A percentile compares a stretch with the other conserved stretches of the same genome.
phyloP scores from a whole-genome alignment of 1,140 invertebrate genomes.

The Proales similis region DNA sequence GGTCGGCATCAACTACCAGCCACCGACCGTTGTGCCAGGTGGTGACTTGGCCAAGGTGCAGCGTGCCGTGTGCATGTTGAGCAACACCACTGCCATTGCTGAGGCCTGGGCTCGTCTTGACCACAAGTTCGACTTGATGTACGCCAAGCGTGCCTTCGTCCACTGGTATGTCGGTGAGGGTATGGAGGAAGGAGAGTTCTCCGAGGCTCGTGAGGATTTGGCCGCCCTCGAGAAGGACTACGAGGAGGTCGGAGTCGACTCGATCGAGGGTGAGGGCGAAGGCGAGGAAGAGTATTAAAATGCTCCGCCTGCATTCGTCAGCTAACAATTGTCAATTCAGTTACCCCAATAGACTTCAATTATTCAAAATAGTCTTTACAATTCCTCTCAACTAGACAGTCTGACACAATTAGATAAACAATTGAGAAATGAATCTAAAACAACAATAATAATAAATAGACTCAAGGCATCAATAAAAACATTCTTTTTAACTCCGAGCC shows the following conservation, averaged over 20 bases:
- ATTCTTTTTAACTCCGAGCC: no score
- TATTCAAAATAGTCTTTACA: no score
- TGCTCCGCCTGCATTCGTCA: not conserved
- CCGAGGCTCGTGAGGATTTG: conserved; percentile 44
- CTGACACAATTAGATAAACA: no score
- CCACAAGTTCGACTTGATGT: conserved; percentile 41
- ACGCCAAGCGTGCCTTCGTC: conserved; percentile 40
- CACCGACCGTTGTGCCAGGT: conserved; percentile 67
- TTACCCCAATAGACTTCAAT: no score
- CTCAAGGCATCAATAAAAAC: no score
- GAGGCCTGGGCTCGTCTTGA: conserved; percentile 68
- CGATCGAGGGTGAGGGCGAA: conserved; percentile 39
- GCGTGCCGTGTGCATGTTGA: conserved; percentile 67
- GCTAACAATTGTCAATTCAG: no score
- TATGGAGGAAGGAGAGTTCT: conserved; percentile 55
- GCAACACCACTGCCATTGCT: conserved; percentile 71
- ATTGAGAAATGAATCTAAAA: no score
- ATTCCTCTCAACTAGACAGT: no score
- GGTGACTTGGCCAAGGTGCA: conserved; percentile 60
- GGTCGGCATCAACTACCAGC: conserved; percentile 71
- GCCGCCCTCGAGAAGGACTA: conserved; percentile 42
- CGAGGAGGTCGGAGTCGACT: conserved; percentile 40
- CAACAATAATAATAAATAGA: no score
- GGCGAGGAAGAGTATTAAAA: conserved; percentile 39
- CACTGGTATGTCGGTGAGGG: conserved; percentile 53